These are phyloP conservation scores for Meloe dianella DNA, from an alignment of 2,888 invertebrate genomes.

Conservation along the genomic window DNA sequence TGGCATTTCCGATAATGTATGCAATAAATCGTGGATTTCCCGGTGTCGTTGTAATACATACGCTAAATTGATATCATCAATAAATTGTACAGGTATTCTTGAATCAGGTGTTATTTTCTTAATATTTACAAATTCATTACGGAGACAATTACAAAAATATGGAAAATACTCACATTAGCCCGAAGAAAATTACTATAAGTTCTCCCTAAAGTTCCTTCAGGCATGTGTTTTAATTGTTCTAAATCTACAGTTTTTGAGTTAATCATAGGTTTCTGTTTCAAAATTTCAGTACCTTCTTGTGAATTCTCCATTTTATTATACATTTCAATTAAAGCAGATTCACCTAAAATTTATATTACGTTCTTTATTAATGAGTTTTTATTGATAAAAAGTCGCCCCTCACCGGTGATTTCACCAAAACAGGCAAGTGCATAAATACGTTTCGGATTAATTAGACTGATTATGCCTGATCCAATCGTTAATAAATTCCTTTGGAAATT, in stretches of 20 bases:
- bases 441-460: slow-evolving; percentile 81
- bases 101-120: slow-evolving; percentile 92
- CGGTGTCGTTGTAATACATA: slow-evolving; percentile 98
- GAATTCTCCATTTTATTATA: slow-evolving; percentile 76
- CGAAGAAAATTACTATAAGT: slow-evolving; percentile 84
- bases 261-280: slow-evolving; percentile 82
- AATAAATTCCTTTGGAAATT: slow-evolving; percentile 79
- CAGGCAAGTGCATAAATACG: slow-evolving; percentile 94
- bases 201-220: slow-evolving; percentile 83
- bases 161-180: slow-evolving; percentile 66
- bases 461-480: slow-evolving; percentile 84
- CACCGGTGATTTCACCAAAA: slow-evolving; percentile 88
- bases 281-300: slow-evolving; percentile 78
- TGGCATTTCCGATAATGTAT: slow-evolving; percentile 90
- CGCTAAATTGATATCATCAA: slow-evolving; percentile 86
- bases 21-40: slow-evolving; percentile 95
- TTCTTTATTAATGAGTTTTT: no score
- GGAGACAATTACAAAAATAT: background rate
- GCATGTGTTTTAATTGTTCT: slow-evolving; percentile 71
- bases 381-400: no score
- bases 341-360: slow-evolving; percentile 49
- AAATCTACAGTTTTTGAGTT: slow-evolving; percentile 83
- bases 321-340: slow-evolving; percentile 74
- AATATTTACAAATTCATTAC: slow-evolving; percentile 23
- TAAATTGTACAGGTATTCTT: slow-evolving; percentile 86